Conservation (phyloP, 2,113 vertebrate species). For the Anthoscopus minutus region DNA sequence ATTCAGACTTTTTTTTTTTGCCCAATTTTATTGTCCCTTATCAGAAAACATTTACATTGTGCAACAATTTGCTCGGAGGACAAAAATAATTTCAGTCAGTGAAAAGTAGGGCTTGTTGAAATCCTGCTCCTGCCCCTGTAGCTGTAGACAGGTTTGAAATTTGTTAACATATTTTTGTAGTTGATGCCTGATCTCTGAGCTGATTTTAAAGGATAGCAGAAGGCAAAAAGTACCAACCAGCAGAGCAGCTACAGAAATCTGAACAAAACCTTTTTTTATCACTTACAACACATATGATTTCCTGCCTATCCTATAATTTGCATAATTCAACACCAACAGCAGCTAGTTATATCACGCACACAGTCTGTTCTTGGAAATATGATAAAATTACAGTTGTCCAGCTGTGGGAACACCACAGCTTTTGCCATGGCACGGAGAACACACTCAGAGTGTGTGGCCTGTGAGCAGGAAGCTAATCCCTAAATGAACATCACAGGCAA, state of each 20-base stretch:
- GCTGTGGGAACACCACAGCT: not conserved
- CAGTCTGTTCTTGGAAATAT: not conserved
- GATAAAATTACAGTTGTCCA: not conserved
- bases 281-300: not conserved
- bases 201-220: not conserved
- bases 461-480: not conserved
- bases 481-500: not conserved
- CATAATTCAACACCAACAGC: not conserved
- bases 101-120: not conserved
- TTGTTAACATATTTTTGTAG: fast-evolving
- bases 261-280: not conserved
- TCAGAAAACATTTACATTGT: not conserved
- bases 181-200: not conserved
- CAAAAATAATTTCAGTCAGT: not conserved
- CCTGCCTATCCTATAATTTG: not conserved
- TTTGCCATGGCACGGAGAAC: not conserved
- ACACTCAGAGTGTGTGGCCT: not conserved
- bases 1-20: not conserved
- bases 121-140: not conserved
- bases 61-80: not conserved
- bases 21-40: not conserved
- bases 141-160: not conserved
- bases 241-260: not conserved
- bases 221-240: not conserved
- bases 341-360: not conserved